Evolutionary conservation across 1,140 invertebrate species (phyloP).

Genomic region (Aphelinus atriplicis): DNA sequence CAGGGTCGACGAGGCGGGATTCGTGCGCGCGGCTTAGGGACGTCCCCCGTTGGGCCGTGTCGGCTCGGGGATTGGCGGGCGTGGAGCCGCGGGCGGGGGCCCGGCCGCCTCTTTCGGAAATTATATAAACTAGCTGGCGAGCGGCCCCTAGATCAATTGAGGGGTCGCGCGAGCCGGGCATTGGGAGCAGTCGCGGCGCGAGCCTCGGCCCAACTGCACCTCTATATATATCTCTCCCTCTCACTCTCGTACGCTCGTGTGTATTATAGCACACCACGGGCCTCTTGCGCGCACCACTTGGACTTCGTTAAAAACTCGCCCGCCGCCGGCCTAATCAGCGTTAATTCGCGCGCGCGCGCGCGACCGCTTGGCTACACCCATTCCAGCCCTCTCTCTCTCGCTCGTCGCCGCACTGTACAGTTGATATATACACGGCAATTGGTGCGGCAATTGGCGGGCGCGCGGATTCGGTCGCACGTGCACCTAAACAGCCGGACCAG

Average conservation of each 20-base stretch:
- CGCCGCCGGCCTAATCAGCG: neutral
- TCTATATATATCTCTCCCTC: neutral
- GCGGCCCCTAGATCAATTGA: neutral
- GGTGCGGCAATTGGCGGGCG: slow-evolving; percentile 8
- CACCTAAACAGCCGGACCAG: too few relatives aligned
- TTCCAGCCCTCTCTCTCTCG: neutral
- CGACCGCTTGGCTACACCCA: neutral
- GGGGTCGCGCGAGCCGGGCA: neutral
- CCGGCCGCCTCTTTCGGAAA: slow-evolving; percentile 2
- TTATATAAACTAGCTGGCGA: slow-evolving; percentile 23
- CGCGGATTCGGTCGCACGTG: neutral
- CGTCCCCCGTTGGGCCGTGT: too few relatives aligned
- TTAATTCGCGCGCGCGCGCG: neutral
- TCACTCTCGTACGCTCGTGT: too few relatives aligned
- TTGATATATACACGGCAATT: neutral
- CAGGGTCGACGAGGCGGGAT: too few relatives aligned
- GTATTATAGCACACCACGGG: too few relatives aligned
- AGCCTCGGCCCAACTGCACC: slow-evolving; percentile 8
- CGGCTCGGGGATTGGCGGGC: neutral
- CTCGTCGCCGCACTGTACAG: too few relatives aligned
- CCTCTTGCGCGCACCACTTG: too few relatives aligned
- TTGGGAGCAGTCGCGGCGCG: slow-evolving; percentile 10
- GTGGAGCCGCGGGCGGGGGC: neutral
- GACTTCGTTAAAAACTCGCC: neutral
- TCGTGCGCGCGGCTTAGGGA: too few relatives aligned